Conservation (phyloP, 1,140 invertebrate genomes). For the Pachyrhynchus sulphureomaculatus region DNA sequence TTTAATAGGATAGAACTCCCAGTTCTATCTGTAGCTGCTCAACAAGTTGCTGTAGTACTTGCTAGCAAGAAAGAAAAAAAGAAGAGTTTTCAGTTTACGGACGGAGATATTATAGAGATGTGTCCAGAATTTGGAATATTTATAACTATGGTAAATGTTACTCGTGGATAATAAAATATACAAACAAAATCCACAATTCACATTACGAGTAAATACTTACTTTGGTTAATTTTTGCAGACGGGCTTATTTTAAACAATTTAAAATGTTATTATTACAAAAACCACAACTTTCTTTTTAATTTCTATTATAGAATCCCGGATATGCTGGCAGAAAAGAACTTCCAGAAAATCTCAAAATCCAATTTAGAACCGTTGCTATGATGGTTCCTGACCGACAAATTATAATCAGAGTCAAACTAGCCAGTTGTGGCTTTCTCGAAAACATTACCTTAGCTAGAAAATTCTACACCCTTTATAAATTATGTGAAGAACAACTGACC, state of each 20-base stretch:
- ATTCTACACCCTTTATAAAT: slow-evolving; percentile 95
- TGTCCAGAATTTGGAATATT: slow-evolving; percentile 97
- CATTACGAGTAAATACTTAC: no score
- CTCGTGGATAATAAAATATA: no score
- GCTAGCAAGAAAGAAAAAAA: slow-evolving; percentile 90
- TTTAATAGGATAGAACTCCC: slow-evolving; percentile 96
- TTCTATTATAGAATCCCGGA: slow-evolving; percentile 81
- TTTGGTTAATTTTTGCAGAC: no score
- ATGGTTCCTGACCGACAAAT: slow-evolving; percentile 98
- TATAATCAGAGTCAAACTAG: slow-evolving; percentile 94
- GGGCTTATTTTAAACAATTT: no score
- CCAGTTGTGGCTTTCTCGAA: slow-evolving; percentile 94
- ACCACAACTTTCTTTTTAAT: no score
- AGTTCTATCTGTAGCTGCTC: slow-evolving; percentile 93
- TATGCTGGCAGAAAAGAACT: slow-evolving; percentile 95
- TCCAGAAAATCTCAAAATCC: slow-evolving; percentile 96
- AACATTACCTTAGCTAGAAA: slow-evolving; percentile 94
- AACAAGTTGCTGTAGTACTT: slow-evolving; percentile 94
- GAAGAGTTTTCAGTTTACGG: slow-evolving; percentile 90
- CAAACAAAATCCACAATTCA: no score
- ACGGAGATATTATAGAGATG: slow-evolving; percentile 90
- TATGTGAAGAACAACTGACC: slow-evolving; percentile 95
- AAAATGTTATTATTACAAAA: no score
- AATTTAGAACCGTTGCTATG: slow-evolving; percentile 97
- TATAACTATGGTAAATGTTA: slow-evolving; percentile 94